Percentiles rank a stretch among this genome's conserved stretches.
Conservation (phyloP, 2,113 vertebrate species). For the Nasalis larvatus region DNA sequence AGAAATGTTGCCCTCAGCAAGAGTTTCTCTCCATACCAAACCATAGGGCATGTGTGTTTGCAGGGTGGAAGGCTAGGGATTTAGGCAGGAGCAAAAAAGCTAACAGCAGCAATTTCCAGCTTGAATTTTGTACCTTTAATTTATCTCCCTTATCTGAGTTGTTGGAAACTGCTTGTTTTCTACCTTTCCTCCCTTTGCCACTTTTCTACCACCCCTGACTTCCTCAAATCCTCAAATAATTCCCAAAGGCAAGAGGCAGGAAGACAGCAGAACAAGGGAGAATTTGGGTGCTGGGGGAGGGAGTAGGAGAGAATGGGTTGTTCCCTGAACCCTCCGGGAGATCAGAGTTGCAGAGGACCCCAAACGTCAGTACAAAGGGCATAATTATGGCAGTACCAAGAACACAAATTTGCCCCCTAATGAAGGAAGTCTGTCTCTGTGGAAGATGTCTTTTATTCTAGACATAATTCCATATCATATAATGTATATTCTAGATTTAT, state of each 20-base stretch:
- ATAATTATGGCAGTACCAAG: neutral
- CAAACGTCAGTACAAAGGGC: neutral
- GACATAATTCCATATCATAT: neutral
- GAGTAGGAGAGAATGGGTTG: neutral
- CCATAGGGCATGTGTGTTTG: fast-evolving
- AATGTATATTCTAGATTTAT: neutral
- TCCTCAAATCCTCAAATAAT: neutral
- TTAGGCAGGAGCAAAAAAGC: neutral
- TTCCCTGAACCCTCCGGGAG: neutral
- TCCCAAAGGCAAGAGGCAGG: neutral
- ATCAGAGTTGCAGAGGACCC: too few relatives aligned
- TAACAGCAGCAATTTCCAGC: neutral
- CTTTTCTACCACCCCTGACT: neutral
- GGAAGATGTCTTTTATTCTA: neutral
- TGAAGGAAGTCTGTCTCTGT: neutral
- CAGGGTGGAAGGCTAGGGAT: neutral
- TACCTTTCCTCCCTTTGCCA: neutral
- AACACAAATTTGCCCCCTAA: neutral
- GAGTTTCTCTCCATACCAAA: neutral
- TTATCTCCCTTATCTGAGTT: neutral
- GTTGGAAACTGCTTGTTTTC: neutral
- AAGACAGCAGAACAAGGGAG: neutral
- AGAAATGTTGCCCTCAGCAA: neutral
- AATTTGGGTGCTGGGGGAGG: neutral
- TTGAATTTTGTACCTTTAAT: neutral